Percentiles rank a stretch among this genome's conserved stretches.
phyloP scores from a whole-genome alignment of 2,888 invertebrate species.

The Furcula furcula region DNA sequence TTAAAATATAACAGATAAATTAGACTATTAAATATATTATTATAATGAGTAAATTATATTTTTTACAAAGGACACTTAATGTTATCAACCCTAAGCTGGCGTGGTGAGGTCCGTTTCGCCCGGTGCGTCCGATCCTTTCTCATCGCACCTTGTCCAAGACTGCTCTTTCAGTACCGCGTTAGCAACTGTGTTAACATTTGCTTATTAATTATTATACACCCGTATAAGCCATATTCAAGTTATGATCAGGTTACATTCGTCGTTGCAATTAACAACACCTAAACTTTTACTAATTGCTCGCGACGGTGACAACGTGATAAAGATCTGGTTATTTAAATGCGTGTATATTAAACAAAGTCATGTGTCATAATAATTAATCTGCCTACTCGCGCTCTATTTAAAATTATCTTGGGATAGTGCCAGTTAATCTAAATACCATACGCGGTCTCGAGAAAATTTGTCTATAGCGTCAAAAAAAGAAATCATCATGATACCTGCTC shows the following conservation, averaged over 20 bases:
- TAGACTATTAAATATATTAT: constrained; percentile 1
- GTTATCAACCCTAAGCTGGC: constrained; percentile 27
- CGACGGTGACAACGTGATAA: constrained; percentile 47
- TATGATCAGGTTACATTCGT: constrained; percentile 19
- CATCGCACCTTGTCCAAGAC: constrained; percentile 36
- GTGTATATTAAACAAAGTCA: constrained; percentile 55
- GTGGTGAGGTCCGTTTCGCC: constrained; percentile 16
- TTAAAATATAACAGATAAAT: constrained; percentile 1
- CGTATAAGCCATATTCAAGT: constrained; percentile 12
- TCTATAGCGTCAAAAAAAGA: constrained; percentile 48
- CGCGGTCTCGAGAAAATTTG: constrained; percentile 54
- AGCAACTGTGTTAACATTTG: constrained; percentile 22
- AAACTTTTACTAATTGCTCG: constrained; percentile 43
- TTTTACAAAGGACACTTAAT: too few species aligned
- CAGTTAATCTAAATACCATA: constrained; percentile 70
- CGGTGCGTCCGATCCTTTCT: constrained; percentile 28
- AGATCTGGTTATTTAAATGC: constrained; percentile 50
- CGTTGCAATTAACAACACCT: constrained; percentile 27
- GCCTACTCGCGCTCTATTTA: constrained; percentile 67
- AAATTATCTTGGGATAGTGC: constrained; percentile 60
- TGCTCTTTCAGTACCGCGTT: constrained; percentile 30
- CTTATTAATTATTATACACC: constrained; percentile 23
- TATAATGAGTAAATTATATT: constrained; percentile 1
- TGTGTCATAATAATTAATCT: constrained; percentile 71
- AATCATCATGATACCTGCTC: constrained; percentile 42